Evolutionary conservation across 2,797 vertebrate genomes (phyloP), one percentile per base, ranked within the genome.

Genomic region (Lepus oiostolus): DNA sequence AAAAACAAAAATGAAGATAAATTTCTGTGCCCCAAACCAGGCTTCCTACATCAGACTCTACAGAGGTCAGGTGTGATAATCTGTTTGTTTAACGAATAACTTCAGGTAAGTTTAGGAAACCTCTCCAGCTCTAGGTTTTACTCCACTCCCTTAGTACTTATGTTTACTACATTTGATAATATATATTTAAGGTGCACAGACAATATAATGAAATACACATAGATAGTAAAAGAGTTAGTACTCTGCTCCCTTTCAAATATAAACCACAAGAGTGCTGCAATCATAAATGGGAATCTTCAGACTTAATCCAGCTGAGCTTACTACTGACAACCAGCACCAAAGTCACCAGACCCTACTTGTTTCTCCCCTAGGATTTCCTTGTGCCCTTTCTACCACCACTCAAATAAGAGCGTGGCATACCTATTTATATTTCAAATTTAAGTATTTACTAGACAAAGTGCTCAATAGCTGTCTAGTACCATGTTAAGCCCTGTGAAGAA

Each of bases 1-100:
- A 67, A 62, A 97, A 87, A 81, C 12, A 90, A 54, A 71, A 52
- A 67, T 19, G 58, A 67, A 67, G 85, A 79, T 11, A 91, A n/a
- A 75, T 90, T 52, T 80, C 52, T 75, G 6, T 77, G 4, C 8
- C 42, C 32, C 2, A 54, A 12, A 1, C 0, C 42, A 50, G n/a
- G 63, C 67, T 21, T 90, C 54, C 17, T 17, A 26, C 80, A 86
- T 84, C 11, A 70, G 32, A n/a, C 77, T 50, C 26, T 87, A 8
- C 12, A 82, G 7, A 75, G 7, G 2, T 26, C 1, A 83, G 28
- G 35, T 1, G 2, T 22, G 13, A 74, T 17, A 82, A 82, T 52
- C 19, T 2, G 2, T 21, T 58, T 54, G 74, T 80, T 76, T 77
- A 79, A n/a, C 2, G 32, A 91, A 11, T 30, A 86, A 67, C 24